Base-by-base conservation (phyloP, 1,140 invertebrate genomes). In the Pristionchus pacificus region DNA sequence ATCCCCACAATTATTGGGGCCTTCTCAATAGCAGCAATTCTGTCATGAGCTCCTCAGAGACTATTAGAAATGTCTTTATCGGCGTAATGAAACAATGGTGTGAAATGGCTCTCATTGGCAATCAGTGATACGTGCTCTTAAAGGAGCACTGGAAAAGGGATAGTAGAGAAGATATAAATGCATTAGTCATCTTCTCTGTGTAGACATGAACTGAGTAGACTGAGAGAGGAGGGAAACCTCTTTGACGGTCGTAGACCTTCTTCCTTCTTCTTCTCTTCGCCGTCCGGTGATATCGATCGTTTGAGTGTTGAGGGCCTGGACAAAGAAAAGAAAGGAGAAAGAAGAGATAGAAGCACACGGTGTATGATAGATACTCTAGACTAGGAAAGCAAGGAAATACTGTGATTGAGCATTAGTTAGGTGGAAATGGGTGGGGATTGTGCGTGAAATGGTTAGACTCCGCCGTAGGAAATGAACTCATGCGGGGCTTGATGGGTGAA, bases 381-480 rank as follows among this genome's bases (percentile, higher is more conserved):
- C 6, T 49, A 49, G 19, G 38, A 19, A 6, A 49, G 19, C 19
- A 49, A 49, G 6, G 38, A 49, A n/a, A n/a, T n/a, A n/a, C n/a
- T n/a, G n/a, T n/a, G n/a, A n/a, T n/a, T n/a, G n/a, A n/a, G n/a
- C n/a, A n/a, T n/a, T 19, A 10, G 38, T 49, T 49, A 19, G 19
- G 38, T 49, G 38, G 38, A 49, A 49, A 49, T 49, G 19, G 19
- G 38, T 49, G 19, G 6, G 6, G 38, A 10, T 59, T 29, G 27
- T 32, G 29, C 25, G 32, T 13, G 33, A 30, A 30, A 60, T 2
- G 28, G 27, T 78, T 68, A 77, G 15, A 77, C 28, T 55, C 75
- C 75, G 65, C 75, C 77, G 19, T 55, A 62, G 24, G 77, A 79
- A 57, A 79, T 79, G 64, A 68, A 82, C 49, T 79, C 78, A 30